Evolutionary conservation across 2,113 vertebrate species (phyloP), one percentile per base, ranked within the genome.

Genomic region (Ardeotis arabs): DNA sequence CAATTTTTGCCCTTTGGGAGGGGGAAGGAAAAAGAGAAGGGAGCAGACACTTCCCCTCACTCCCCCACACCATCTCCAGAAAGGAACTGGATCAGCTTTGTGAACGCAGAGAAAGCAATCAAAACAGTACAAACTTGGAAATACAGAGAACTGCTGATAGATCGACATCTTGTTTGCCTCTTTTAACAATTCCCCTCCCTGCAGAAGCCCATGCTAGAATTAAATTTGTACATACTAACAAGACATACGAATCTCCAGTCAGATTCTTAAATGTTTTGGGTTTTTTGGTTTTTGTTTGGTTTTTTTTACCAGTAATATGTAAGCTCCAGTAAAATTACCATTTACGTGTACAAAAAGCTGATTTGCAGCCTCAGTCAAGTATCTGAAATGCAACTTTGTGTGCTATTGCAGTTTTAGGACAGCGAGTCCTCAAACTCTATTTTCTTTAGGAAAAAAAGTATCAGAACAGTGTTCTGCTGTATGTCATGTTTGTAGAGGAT

Each of bases 1-100:
- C 93, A 87, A 4, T 94, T 96, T 89, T 50, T 92, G 50, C 73
- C 84, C 88, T 92, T 77, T 94, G 76, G 63, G 83, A 92, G 49
- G 45, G 79, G 84, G 55, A 88, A 94, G 52, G 53, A 39, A 78
- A 89, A 86, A 66, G 52, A 47, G 47, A 91, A 83, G 5, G 47
- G 47, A 85, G 79, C 55, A 83, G 66, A 82, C 66, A 60, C 66
- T 91, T 94, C 86, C 91, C 76, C 44, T 95, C 60, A 80, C 91
- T 96, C 87, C 84, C 89, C 81, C 87, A 78, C 89, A 80, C 35
- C 76, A 77, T 56, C 87, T 68, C 87, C 68, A 60, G 55, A 81
- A 93, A 89, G 74, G 78, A 86, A 72, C 53, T 78, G 53, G 28
- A 58, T 41, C 2, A 8, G 68, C 56, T 94, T 76, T 88, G 55